Evolutionary conservation across 2,888 invertebrate species (phyloP), one percentile per base, ranked within the genome.

Genomic region (Euclidia mi): DNA sequence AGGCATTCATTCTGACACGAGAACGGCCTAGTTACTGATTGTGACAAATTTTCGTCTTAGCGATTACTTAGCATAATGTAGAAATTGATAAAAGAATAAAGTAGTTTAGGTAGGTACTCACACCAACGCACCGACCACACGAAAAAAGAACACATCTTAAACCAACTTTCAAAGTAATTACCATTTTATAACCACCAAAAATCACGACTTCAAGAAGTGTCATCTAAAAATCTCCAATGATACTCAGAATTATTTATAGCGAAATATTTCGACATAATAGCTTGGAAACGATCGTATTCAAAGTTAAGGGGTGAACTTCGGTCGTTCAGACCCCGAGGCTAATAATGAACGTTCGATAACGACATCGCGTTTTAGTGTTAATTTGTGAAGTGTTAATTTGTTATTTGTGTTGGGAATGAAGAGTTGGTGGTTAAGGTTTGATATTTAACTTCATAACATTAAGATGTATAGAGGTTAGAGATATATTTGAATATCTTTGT

Each of bases 301-400:
- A 71, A 73, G 71, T 76, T 71, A 67, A 74, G 69, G 76, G 71
- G 74, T 58, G 48, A 74, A 80, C 58, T 78, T 76, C 10, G 72
- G 66, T 68, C 78, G 72, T 80, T 80, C 44, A 46, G 59, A 57
- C 67, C 72, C 63, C 53, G 50, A 25, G 58, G 58, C 70, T 70
- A 70, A 69, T 74, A 74, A 74, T 50, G 65, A 64, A 71, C 48
- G 68, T 68, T 76, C 73, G 75, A 78, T 82, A 82, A 80, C 75
- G 62, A 63, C 64, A 20, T 45, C 49, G 69, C 59, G 55, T 50
- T 69, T 46, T 61, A 60, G 75, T 71, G 75, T 74, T 74, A 71
- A 71, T 48, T 74, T 66, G 48, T 57, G 66, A 65, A 68, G 46
- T 55, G 48, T 32, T 59, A 71, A 65, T 55, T 68, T 68, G 53